These are phyloP conservation scores for Apotomis capreana DNA, from an alignment of 2,888 invertebrate genomes.

Conservation along the genomic window DNA sequence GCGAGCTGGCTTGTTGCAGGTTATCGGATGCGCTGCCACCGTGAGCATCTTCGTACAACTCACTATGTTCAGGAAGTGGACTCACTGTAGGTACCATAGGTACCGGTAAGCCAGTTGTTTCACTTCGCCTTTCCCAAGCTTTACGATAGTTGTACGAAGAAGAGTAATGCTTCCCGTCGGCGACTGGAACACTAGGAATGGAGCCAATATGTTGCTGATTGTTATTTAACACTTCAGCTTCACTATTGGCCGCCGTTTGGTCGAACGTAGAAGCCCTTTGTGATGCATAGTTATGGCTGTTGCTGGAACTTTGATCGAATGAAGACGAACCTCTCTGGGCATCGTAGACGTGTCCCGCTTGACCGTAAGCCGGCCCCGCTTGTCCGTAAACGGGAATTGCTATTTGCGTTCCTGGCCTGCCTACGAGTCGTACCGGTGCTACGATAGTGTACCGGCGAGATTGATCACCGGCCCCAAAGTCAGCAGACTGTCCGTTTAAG, in stretches of 20 bases:
- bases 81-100: slow-evolving; percentile 56
- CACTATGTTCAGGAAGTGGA: slow-evolving; percentile 62
- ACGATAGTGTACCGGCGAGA: slow-evolving; percentile 52
- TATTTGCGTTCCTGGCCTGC: slow-evolving; percentile 67
- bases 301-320: slow-evolving; percentile 58
- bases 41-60: slow-evolving; percentile 64
- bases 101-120: slow-evolving; percentile 51
- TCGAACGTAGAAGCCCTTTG: slow-evolving; percentile 52
- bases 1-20: slow-evolving; percentile 53
- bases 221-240: slow-evolving; percentile 59
- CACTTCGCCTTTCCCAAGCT: slow-evolving; percentile 74
- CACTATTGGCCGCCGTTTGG: slow-evolving; percentile 60
- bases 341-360: slow-evolving; percentile 51
- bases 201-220: slow-evolving; percentile 49
- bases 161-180: slow-evolving; percentile 66
- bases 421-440: slow-evolving; percentile 63
- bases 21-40: slow-evolving; percentile 47
- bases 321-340: slow-evolving; percentile 46
- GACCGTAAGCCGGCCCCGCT: slow-evolving; percentile 61
- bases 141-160: slow-evolving; percentile 74
- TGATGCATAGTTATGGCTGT: slow-evolving; percentile 57
- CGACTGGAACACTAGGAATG: slow-evolving; percentile 47
- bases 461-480: slow-evolving; percentile 46
- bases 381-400: slow-evolving; percentile 66
- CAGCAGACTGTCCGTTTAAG: slow-evolving; percentile 51